These are phyloP conservation scores for Rotaria magnacalcarata DNA, from an alignment of 2,888 invertebrate species.

Conservation along the genomic window DNA sequence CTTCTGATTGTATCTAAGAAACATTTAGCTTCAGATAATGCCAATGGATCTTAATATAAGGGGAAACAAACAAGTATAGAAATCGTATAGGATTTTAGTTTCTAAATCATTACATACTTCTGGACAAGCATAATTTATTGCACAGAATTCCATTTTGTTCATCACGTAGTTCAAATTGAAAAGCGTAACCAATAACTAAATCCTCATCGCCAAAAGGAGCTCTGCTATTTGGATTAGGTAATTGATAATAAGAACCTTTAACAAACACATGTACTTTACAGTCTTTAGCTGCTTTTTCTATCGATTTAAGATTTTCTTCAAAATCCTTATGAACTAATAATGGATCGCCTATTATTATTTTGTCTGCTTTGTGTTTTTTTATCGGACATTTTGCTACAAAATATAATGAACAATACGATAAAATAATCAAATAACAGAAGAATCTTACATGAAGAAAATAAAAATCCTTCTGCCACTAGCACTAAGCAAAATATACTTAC, in stretches of 20 bases:
- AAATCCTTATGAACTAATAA: not conserved
- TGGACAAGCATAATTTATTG: not conserved
- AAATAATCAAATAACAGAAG: too few species aligned
- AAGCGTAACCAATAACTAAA: not conserved
- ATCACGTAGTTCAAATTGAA: not conserved
- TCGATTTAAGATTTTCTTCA: not conserved
- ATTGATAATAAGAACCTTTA: slow-evolving; percentile 4
- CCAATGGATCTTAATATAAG: not conserved
- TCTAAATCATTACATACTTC: not conserved
- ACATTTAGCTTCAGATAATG: not conserved
- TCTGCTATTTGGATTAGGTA: not conserved
- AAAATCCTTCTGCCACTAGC: not conserved
- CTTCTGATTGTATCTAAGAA: not conserved
- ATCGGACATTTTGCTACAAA: slow-evolving; percentile 19
- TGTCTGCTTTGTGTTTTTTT: not conserved
- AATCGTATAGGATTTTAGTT: not conserved
- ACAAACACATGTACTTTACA: not conserved
- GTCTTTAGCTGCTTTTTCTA: not conserved
- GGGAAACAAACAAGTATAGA: not conserved
- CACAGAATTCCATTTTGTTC: not conserved
- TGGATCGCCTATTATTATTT: not conserved
- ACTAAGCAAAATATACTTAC: not conserved
- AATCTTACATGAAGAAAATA: not conserved
- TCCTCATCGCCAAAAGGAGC: not conserved
- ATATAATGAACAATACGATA: not conserved